phyloP scores from a whole-genome alignment of 2,888 invertebrate species.

The Rotaria magnacalcarata region DNA sequence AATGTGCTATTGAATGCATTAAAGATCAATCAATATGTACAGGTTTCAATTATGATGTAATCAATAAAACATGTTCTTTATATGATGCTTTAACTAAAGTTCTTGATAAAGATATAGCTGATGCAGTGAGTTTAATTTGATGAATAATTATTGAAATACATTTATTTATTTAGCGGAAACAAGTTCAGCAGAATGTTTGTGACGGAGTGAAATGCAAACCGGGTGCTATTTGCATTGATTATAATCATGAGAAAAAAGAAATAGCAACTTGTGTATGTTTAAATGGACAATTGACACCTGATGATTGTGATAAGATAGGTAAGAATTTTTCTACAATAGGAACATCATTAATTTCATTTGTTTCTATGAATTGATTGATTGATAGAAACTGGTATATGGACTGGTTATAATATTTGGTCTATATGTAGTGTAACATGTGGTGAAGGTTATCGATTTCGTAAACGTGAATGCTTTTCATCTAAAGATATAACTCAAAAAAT shows the following conservation, averaged over 20 bases:
- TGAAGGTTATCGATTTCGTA: constrained; percentile 34
- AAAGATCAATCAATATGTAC: not conserved
- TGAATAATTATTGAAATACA: not conserved
- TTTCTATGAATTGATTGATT: not conserved
- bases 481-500: not conserved
- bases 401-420: constrained; percentile 16
- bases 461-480: constrained; percentile 30
- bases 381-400: not conserved
- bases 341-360: not conserved
- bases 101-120: not conserved
- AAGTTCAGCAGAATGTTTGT: not conserved
- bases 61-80: not conserved
- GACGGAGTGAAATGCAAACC: not conserved
- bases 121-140: not conserved
- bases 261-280: not conserved
- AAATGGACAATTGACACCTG: not conserved
- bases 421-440: constrained; percentile 39
- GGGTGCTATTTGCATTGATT: not conserved
- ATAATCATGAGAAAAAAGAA: not conserved
- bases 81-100: not conserved
- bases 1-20: constrained; percentile 8
- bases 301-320: not conserved
- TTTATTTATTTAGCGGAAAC: not conserved
- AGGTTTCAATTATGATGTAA: not conserved
- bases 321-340: not conserved